phyloP scores from a whole-genome alignment of 2,888 invertebrate species.

The Orthonychiurus folsomi region DNA sequence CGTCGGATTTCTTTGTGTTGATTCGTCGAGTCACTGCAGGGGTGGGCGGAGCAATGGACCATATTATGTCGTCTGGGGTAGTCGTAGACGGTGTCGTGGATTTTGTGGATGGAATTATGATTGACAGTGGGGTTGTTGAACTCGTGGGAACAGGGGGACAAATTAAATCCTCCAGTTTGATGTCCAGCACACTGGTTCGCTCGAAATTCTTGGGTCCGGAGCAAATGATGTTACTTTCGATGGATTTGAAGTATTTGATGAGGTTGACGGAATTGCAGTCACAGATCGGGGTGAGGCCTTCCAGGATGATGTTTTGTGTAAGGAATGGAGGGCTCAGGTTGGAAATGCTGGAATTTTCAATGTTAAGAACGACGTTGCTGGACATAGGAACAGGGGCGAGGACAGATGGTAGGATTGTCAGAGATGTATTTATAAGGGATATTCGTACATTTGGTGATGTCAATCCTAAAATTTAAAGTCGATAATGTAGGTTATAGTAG shows the following conservation, averaged over 20 bases:
- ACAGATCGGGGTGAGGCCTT: conserved; percentile 71
- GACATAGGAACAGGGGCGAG: conserved; percentile 78
- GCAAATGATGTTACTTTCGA: conserved; percentile 34
- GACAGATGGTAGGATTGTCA: conserved; percentile 67
- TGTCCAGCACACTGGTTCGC: conserved; percentile 60
- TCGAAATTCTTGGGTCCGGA: conserved; percentile 58
- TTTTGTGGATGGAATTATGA: conserved; percentile 12
- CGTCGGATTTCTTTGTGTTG: conserved; percentile 9
- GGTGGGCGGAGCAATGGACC: conserved; percentile 71
- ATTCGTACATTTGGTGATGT: conserved; percentile 63
- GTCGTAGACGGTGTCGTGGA: conserved; percentile 53
- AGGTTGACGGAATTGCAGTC: conserved; percentile 61
- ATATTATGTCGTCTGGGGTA: conserved; percentile 78
- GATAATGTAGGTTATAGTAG: not conserved
- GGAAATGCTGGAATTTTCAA: conserved; percentile 66
- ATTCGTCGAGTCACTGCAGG: conserved; percentile 15
- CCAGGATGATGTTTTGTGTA: conserved; percentile 69
- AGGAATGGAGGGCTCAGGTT: conserved; percentile 69
- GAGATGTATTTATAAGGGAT: conserved; percentile 69
- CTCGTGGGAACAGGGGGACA: conserved; percentile 55
- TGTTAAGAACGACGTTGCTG: conserved; percentile 66
- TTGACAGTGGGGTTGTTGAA: conserved; percentile 44
- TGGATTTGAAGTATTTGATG: conserved; percentile 34
- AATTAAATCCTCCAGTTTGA: conserved; percentile 70
- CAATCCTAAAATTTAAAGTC: conserved; percentile 43